Conservation (phyloP, 2,113 vertebrate genomes). For the Penelope pileata region DNA sequence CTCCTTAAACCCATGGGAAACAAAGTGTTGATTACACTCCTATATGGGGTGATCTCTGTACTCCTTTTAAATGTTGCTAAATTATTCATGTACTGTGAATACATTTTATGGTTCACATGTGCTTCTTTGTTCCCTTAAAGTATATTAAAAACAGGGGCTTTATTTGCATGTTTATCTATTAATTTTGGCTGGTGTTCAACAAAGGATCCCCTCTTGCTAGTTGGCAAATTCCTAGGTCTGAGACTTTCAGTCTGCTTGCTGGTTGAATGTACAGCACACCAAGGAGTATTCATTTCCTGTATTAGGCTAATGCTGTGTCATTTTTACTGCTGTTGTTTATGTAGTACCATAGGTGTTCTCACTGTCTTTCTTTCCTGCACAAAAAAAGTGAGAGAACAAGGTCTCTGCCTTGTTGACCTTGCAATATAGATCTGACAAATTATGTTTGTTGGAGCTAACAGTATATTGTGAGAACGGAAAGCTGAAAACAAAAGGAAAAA, state of each 20-base stretch:
- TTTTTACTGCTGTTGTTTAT: constrained; percentile 51
- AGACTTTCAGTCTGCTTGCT: constrained; percentile 7
- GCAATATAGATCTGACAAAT: neutral
- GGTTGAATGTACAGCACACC: constrained; percentile 13
- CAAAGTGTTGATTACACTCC: neutral
- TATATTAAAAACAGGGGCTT: neutral
- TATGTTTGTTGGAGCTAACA: neutral
- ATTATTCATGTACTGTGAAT: constrained; percentile 28
- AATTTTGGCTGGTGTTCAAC: constrained; percentile 22
- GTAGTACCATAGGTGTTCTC: neutral
- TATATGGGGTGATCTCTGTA: neutral
- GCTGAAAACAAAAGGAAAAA: neutral
- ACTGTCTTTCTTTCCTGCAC: neutral
- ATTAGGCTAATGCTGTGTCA: neutral
- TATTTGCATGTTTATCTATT: constrained; percentile 26
- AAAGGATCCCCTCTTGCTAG: neutral
- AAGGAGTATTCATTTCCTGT: constrained; percentile 22
- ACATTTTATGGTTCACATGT: neutral
- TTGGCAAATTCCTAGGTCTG: neutral
- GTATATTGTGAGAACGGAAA: neutral
- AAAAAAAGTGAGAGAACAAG: neutral
- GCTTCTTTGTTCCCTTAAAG: neutral
- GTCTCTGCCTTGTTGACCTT: neutral
- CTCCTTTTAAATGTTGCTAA: constrained; percentile 19
- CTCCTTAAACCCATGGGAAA: neutral